phyloP scores from a whole-genome alignment of 2,888 invertebrate genomes.

The Argyresthia goedartella region DNA sequence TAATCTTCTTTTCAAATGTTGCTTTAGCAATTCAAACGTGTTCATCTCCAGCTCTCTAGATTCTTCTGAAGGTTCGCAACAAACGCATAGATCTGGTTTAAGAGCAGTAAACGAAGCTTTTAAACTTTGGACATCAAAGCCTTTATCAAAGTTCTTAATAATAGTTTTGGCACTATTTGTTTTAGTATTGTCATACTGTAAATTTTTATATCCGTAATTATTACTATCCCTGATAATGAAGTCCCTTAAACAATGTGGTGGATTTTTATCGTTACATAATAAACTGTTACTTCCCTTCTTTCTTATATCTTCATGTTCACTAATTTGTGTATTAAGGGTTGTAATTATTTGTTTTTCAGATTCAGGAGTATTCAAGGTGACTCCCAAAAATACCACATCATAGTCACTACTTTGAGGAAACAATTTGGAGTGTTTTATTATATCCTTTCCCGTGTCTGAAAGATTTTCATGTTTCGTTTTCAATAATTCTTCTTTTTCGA shows the following conservation, averaged over 20 bases:
- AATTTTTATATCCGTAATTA: too few species aligned
- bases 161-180: not conserved
- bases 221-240: too few species aligned
- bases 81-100: not conserved
- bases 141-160: conserved; percentile 16
- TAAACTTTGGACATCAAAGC: conserved; percentile 21
- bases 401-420: conserved; percentile 26
- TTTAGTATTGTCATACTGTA: not conserved
- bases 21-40: conserved; percentile 43
- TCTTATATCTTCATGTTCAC: not conserved
- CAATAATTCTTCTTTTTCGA: too few species aligned
- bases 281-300: too few species aligned
- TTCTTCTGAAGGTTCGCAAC: conserved; percentile 16
- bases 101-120: conserved; percentile 6
- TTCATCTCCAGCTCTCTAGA: conserved; percentile 47
- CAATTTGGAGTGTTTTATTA: conserved; percentile 15
- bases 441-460: conserved; percentile 1
- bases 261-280: too few species aligned
- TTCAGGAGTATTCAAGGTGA: conserved; percentile 26
- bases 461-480: too few species aligned
- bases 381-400: conserved; percentile 47
- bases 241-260: too few species aligned
- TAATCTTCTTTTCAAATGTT: conserved; percentile 42
- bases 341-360: not conserved
- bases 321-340: not conserved